phyloP scores from a whole-genome alignment of 2,797 vertebrate genomes.

The Orientallactaga sibirica region DNA sequence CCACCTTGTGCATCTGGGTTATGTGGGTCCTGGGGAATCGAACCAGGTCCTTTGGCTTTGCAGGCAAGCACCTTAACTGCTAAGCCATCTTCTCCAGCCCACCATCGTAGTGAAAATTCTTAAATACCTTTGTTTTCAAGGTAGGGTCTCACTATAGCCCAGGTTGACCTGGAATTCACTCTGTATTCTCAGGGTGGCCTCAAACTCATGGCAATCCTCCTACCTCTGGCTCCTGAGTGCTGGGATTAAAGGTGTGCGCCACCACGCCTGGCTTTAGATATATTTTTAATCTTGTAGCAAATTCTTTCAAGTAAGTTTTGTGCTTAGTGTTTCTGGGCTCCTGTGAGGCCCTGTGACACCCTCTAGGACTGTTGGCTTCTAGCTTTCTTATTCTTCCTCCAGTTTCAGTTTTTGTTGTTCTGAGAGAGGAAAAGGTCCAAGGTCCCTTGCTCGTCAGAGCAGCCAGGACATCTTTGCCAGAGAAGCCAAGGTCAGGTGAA shows the following conservation, averaged over 20 bases:
- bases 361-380: background rate
- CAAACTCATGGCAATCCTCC: too few relatives aligned
- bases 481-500: background rate
- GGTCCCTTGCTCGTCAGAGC: constrained; percentile 20
- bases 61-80: too few relatives aligned
- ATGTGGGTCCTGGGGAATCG: too few relatives aligned
- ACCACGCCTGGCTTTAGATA: too few relatives aligned
- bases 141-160: too few relatives aligned
- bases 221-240: too few relatives aligned
- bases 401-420: background rate
- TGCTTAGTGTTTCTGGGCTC: background rate
- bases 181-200: too few relatives aligned
- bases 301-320: background rate
- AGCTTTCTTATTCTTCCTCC: background rate
- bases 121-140: background rate
- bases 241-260: too few relatives aligned
- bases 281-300: constrained; percentile 3
- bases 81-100: too few relatives aligned
- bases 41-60: too few relatives aligned
- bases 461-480: background rate
- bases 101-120: constrained; percentile 22
- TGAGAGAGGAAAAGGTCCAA: background rate
- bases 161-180: too few relatives aligned
- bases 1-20: too few relatives aligned
- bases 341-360: background rate